These are phyloP conservation scores for Limanda limanda DNA, from an alignment of 2,113 vertebrate genomes.

Conservation along the genomic window DNA sequence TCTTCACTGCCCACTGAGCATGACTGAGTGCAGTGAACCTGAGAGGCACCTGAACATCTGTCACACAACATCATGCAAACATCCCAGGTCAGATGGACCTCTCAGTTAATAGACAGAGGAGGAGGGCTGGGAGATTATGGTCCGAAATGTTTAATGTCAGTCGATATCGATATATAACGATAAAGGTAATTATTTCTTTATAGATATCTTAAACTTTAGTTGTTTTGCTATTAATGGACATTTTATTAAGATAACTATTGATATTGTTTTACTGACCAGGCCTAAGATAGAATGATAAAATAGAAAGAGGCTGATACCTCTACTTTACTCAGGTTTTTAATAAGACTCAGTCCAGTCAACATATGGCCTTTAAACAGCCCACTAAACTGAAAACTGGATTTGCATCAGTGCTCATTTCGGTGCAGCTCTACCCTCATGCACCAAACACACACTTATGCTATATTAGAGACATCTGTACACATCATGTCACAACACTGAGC, in stretches of 20 bases:
- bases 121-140: too few relatives aligned
- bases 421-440: slow-evolving; percentile 8
- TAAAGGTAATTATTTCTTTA: too few relatives aligned
- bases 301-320: neutral
- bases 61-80: slow-evolving; percentile 9
- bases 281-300: neutral
- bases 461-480: neutral
- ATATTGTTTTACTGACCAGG: neutral
- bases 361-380: slow-evolving; percentile 7
- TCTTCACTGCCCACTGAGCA: slow-evolving; percentile 22
- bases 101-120: too few relatives aligned
- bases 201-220: too few relatives aligned
- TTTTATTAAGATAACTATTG: too few relatives aligned
- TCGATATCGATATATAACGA: too few relatives aligned
- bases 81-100: neutral
- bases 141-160: too few relatives aligned
- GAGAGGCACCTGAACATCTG: slow-evolving; percentile 23
- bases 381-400: neutral
- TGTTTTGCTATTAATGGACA: too few relatives aligned
- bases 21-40: slow-evolving; percentile 1
- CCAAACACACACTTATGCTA: neutral
- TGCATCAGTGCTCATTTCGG: neutral
- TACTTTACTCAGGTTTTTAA: slow-evolving; percentile 4
- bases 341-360: slow-evolving; percentile 5
- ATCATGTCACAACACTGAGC: neutral